A percentile compares a stretch with the other conserved stretches of the same genome.
Conservation (phyloP, 2,113 vertebrate genomes). For the Pluvianellus socialis region DNA sequence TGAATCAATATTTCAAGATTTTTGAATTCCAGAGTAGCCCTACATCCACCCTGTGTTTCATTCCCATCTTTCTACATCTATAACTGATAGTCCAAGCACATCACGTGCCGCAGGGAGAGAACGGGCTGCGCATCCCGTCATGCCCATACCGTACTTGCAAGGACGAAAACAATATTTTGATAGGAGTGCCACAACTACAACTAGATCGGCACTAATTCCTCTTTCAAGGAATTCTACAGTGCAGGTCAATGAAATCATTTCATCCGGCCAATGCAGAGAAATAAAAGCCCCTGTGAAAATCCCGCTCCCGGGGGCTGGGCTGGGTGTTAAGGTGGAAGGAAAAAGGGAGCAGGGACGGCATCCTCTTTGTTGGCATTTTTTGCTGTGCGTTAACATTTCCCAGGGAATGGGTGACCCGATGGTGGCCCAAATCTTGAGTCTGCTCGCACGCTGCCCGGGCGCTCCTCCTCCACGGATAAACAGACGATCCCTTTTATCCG, state of each 20-base stretch:
- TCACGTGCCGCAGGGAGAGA: neutral
- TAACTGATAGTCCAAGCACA: neutral
- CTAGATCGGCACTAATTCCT: neutral
- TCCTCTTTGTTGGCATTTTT: neutral
- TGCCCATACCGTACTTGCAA: neutral
- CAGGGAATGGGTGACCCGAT: accelerated
- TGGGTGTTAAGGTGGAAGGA: neutral
- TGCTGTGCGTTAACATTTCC: accelerated
- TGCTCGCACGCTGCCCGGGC: accelerated
- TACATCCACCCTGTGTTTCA: neutral
- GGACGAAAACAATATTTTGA: neutral
- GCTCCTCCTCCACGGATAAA: accelerated
- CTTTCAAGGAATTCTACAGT: neutral
- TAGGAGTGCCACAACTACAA: neutral
- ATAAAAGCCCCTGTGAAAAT: neutral
- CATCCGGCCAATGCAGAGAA: neutral
- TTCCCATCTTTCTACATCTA: neutral
- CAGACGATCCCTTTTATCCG: neutral
- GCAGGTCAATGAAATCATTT: neutral
- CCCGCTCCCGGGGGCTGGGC: neutral
- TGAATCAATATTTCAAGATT: neutral
- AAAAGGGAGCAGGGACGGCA: neutral
- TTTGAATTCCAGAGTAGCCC: neutral
- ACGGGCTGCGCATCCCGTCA: neutral
- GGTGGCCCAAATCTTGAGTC: neutral